A percentile compares a stretch with the other conserved stretches of the same genome.
These are phyloP conservation scores for Popillia japonica DNA, from an alignment of 1,140 invertebrate species.

Conservation along the genomic window DNA sequence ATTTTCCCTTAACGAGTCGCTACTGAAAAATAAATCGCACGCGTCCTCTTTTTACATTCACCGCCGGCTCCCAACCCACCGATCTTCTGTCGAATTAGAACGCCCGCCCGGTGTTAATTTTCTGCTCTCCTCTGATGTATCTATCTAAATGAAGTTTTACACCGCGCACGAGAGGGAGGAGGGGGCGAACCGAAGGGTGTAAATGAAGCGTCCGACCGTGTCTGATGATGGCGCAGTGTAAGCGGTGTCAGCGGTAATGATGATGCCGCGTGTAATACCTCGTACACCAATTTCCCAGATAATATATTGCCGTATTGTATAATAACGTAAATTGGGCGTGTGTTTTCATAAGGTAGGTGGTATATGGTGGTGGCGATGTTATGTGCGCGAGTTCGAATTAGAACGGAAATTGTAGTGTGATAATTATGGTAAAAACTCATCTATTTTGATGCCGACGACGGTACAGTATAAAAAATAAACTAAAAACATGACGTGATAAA, in stretches of 20 bases:
- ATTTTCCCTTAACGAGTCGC: too few relatives aligned
- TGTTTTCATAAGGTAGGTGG: conserved; percentile 2
- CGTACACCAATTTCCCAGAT: conserved; percentile 9
- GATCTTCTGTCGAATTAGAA: conserved; percentile 3
- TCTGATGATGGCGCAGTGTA: neutral
- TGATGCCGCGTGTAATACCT: conserved; percentile 2
- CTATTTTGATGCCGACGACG: neutral
- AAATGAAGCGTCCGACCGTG: neutral
- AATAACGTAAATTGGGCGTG: neutral
- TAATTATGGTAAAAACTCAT: neutral
- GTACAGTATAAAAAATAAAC: too few relatives aligned
- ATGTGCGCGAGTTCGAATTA: neutral
- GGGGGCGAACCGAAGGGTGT: neutral
- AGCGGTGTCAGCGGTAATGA: conserved; percentile 9
- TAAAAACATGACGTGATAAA: neutral
- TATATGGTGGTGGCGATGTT: neutral
- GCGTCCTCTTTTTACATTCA: neutral
- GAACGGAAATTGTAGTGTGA: neutral
- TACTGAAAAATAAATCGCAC: too few relatives aligned
- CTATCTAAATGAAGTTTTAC: neutral
- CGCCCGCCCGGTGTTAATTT: neutral
- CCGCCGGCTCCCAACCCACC: neutral
- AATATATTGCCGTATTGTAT: conserved; percentile 5
- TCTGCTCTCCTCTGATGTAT: neutral
- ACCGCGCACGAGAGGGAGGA: neutral